A percentile compares a stretch with the other conserved stretches of the same genome.
These are phyloP conservation scores for Phymorhynchus buccinoides DNA, from an alignment of 1,140 invertebrate species.

Conservation along the genomic window DNA sequence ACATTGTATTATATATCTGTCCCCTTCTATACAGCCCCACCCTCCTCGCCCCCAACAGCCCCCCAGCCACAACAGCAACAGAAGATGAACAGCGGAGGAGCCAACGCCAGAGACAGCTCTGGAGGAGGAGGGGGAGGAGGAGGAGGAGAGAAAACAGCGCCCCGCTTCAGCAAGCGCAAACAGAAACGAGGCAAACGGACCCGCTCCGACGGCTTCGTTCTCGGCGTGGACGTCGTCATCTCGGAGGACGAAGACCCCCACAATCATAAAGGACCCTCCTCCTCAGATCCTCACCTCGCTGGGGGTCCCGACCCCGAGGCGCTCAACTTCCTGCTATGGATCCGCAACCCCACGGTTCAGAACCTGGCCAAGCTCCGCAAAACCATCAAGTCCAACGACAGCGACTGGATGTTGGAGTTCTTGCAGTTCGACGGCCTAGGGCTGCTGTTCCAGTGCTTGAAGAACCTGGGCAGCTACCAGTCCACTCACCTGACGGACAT, in stretches of 20 bases:
- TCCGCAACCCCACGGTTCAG: conserved; percentile 65
- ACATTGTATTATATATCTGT: too few relatives aligned
- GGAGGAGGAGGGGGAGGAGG: too few relatives aligned
- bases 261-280: conserved; percentile 38
- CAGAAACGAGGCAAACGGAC: conserved; percentile 61
- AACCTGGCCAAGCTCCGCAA: conserved; percentile 64
- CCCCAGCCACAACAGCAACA: conserved; percentile 34
- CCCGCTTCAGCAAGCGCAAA: conserved; percentile 50
- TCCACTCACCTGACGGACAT: conserved; percentile 72
- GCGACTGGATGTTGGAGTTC: conserved; percentile 76
- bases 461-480: conserved; percentile 68
- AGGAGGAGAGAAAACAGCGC: too few relatives aligned
- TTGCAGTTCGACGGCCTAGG: conserved; percentile 73
- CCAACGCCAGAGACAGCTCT: background rate
- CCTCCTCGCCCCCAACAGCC: conserved; percentile 23
- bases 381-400: conserved; percentile 66
- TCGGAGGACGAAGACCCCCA: conserved; percentile 53
- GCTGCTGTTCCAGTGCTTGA: conserved; percentile 74
- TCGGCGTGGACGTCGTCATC: conserved; percentile 54
- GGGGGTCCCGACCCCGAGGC: conserved; percentile 52
- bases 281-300: background rate
- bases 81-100: conserved; percentile 26
- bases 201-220: conserved; percentile 66
- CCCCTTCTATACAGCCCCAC: background rate
- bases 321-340: conserved; percentile 63